Evolutionary conservation across 2,888 invertebrate species (phyloP), one percentile per base, ranked within the genome.

Genomic region (Arctia plantaginis): DNA sequence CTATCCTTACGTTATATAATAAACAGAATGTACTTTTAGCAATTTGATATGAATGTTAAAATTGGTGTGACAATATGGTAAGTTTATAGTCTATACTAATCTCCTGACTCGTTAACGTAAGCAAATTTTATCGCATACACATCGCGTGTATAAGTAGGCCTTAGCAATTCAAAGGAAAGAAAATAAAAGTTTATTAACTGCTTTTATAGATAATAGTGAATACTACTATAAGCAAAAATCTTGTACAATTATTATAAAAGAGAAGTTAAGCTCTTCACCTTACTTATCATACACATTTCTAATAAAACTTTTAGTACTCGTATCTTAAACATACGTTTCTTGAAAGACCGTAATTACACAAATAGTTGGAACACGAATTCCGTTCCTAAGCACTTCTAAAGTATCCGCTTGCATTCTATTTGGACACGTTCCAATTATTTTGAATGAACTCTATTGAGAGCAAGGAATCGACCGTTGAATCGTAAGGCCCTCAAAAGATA

Each of bases 371-470:
- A 65, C 55, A 77, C 59, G 76, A 74, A 77, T 70, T 55, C 76
- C 71, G 74, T 70, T 76, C 51, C 23, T 33, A 66, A 82, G 59
- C 77, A 74, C 67, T 82, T 59, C 44, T 71, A 74, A 82, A 83
- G 75, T 80, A 76, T 77, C 77, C 72, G 69, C 75, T 73, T 85
- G 79, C 83, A 79, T 82, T 73, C 44, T 72, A 82, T 79, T 83
- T 82, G 83, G 83, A 79, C 67, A 51, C 27, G 72, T 79, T 83
- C 83, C 83, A 85, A 79, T 85, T 72, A 83, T 66, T 69, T 64
- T 77, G 74, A 83, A 80, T 74, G 73, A 73, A 72, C 66, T 85
- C 59, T 76, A 79, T 83, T 85, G 72, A 82, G 77, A 72, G 71
- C 75, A 79, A 71, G 23, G 59, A 79, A 77, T 77, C 41, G 71